Evolutionary conservation across 2,888 invertebrate genomes (phyloP).

Genomic region (Drosophila silvestris): DNA sequence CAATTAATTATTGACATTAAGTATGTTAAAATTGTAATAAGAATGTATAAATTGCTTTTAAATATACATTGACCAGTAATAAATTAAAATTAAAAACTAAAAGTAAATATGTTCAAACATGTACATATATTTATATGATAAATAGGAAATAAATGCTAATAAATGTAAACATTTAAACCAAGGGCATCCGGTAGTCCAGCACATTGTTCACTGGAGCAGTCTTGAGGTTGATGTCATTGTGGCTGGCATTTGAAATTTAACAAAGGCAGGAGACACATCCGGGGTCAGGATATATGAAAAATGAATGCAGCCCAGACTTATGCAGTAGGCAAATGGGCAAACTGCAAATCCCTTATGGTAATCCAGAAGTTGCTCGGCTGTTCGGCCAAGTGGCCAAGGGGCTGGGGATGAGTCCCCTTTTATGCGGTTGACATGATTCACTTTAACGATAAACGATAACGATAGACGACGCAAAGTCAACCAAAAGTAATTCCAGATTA

Average conservation of each 20-base stretch:
- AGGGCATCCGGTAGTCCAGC: constrained; percentile 5
- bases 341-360: constrained; percentile 74
- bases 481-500: constrained; percentile 50
- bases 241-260: constrained; percentile 62
- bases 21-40: background rate
- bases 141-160: background rate
- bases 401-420: constrained; percentile 30
- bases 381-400: background rate
- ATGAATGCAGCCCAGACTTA: constrained; percentile 68
- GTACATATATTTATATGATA: background rate
- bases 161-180: too few relatives aligned
- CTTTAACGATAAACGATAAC: constrained; percentile 82
- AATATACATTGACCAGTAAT: background rate
- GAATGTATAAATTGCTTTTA: too few relatives aligned
- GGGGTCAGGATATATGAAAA: constrained; percentile 67
- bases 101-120: background rate
- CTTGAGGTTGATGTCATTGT: constrained; percentile 15
- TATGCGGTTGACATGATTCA: constrained; percentile 83
- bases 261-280: constrained; percentile 51
- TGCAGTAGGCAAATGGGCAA: constrained; percentile 37
- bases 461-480: constrained; percentile 65
- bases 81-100: background rate
- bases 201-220: background rate
- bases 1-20: background rate
- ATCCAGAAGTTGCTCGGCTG: constrained; percentile 68